Evolutionary conservation across 2,113 vertebrate species (phyloP), one percentile per base, ranked within the genome.

Genomic region (Chloropsis hardwickii): DNA sequence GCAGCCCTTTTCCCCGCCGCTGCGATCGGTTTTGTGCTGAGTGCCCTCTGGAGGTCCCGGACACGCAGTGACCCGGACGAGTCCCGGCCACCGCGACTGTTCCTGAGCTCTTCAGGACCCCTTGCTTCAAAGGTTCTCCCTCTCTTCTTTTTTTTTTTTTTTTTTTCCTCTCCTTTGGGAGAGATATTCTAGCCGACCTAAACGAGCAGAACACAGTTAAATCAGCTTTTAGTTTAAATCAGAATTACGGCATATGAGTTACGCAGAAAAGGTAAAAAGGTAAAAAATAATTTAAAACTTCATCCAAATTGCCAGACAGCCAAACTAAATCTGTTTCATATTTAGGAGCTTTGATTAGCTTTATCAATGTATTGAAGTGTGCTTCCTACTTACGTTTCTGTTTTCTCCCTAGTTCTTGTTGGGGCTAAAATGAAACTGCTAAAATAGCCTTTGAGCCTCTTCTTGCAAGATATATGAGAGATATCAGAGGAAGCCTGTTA

Each of bases 41-140:
- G 90, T 95, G 95, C 96, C 93, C 92, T 95, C 95, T 96, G 61
- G 31, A 96, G 96, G 94, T 61, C 48, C 67, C 0, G 39, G 67
- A 22, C 67, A 18, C 37, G 23, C 71, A 81, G 60, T 60, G 85
- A 86, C 67, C 85, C 22, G 39, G 37, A 20, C 6, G 2, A 50
- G 37, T 51, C 57, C 65, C 5, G 22, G 35, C 35, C 5, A 14
- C 37, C 7, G 33, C 45, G 22, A 0, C 47, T 37, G 20, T 27
- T 27, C 28, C 78, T 11, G n/a, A 50, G 66, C 47, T 50, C 11
- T 29, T 47, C 11, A 0, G 3, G 4, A 29, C 9, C 27, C 56
- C 71, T 80, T 33, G 19, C 51, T 47, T 33, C 48, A 13, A 44
- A 86, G 16, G 12, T 15, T 91, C 42, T 45, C 22, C 25, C n/a